Evolutionary conservation across 2,797 vertebrate species (phyloP).

Genomic region (Esox lucius): DNA sequence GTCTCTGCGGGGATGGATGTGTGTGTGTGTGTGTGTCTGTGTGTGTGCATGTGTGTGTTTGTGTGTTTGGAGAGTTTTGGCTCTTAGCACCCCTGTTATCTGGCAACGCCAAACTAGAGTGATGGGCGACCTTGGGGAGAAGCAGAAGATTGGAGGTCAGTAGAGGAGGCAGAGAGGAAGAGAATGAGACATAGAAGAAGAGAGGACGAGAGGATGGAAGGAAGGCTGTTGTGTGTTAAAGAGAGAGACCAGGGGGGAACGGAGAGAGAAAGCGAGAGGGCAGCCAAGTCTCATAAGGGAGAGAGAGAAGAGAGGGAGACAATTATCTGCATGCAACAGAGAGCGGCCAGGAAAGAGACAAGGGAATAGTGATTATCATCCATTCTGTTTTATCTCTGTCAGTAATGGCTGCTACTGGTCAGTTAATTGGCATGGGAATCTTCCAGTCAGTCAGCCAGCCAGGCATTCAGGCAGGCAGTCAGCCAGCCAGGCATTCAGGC

Average conservation of each 20-base stretch:
- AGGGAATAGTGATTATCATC: slow-evolving; percentile 1
- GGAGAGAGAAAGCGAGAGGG: neutral
- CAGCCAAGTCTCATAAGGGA: neutral
- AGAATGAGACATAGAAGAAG: slow-evolving; percentile 3
- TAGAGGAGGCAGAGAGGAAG: neutral
- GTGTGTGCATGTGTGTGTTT: too few species aligned
- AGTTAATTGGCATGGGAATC: slow-evolving; percentile 5
- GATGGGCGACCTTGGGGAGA: slow-evolving; percentile 71
- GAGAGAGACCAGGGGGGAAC: neutral
- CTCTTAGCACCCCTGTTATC: slow-evolving; percentile 28
- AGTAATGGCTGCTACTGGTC: neutral
- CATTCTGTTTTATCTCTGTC: slow-evolving; percentile 5
- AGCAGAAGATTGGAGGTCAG: slow-evolving; percentile 39
- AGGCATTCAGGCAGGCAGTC: too few species aligned
- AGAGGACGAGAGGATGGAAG: neutral
- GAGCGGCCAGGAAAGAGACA: neutral
- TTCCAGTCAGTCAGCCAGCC: slow-evolving; percentile 5
- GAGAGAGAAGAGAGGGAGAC: neutral
- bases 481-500: neutral
- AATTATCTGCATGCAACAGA: neutral
- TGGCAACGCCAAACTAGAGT: slow-evolving; percentile 55
- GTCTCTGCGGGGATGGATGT: too few species aligned
- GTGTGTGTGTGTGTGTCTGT: too few species aligned
- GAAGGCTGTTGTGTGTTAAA: neutral
- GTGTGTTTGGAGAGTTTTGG: too few species aligned